Percentiles rank a stretch among this genome's conserved stretches.
Conservation (phyloP, 2,113 vertebrate species). For the Centropus unirufus region DNA sequence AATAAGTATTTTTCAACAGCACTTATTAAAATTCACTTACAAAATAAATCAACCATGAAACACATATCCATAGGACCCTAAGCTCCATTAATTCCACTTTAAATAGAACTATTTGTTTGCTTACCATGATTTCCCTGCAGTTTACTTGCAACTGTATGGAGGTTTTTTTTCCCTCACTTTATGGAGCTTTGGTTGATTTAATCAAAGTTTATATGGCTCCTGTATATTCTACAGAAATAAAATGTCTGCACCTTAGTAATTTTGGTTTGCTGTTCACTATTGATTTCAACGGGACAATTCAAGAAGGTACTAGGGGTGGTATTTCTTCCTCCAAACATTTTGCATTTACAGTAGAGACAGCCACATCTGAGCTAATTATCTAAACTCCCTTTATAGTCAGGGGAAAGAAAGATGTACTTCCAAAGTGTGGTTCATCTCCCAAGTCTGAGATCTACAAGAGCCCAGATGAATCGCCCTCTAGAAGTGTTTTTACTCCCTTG, state of each 20-base stretch:
- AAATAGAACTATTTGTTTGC: constrained; percentile 21
- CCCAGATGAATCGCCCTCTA: neutral
- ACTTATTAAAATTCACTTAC: constrained; percentile 53
- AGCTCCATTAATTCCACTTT: constrained; percentile 46
- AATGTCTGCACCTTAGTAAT: neutral
- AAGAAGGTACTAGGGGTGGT: neutral
- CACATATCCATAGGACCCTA: constrained; percentile 42
- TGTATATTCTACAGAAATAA: neutral
- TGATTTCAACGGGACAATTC: constrained; percentile 11
- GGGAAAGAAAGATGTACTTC: neutral
- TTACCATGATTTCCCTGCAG: neutral
- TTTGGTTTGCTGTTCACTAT: neutral
- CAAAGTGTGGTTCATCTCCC: constrained; percentile 29
- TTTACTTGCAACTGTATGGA: neutral
- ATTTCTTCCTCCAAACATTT: neutral
- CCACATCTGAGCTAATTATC: neutral
- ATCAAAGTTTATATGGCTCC: neutral
- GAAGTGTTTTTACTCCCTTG: neutral
- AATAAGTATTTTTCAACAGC: constrained; percentile 9
- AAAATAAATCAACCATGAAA: constrained; percentile 45
- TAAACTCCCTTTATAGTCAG: neutral
- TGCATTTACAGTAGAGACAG: neutral
- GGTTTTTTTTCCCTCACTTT: neutral
- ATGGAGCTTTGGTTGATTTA: neutral
- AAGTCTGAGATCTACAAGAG: constrained; percentile 8